A percentile compares a stretch with the other conserved stretches of the same genome.
These are phyloP conservation scores for Antennarius maculatus DNA, from an alignment of 2,797 vertebrate species.

Conservation along the genomic window DNA sequence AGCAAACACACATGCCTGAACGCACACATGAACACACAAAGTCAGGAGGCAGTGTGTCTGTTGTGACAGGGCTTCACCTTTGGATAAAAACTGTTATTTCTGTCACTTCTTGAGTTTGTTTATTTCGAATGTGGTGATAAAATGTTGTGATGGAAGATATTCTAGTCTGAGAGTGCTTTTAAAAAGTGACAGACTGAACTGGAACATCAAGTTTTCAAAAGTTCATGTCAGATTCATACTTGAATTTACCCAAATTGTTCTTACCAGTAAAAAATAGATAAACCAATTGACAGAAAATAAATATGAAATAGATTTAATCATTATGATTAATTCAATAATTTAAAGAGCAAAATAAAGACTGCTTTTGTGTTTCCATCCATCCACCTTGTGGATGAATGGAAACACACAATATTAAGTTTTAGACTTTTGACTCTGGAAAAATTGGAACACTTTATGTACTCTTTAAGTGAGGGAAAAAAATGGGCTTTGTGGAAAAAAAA, in stretches of 20 bases:
- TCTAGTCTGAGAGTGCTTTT: neutral
- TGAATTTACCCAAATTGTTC: neutral
- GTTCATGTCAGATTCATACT: neutral
- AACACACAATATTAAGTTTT: too few species aligned
- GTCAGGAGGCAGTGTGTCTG: constrained; percentile 19
- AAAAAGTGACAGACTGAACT: neutral
- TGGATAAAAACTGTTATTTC: constrained; percentile 17
- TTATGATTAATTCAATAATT: neutral
- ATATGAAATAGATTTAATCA: neutral
- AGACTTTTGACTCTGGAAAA: too few species aligned
- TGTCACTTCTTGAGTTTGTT: neutral
- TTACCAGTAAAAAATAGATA: neutral
- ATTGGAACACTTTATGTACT: neutral
- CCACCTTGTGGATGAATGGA: too few species aligned
- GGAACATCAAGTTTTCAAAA: neutral
- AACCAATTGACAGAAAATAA: neutral
- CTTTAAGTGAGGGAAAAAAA: neutral
- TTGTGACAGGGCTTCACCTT: constrained; percentile 9
- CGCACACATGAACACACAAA: constrained; percentile 18
- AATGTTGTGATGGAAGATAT: neutral
- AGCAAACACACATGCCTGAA: constrained; percentile 31
- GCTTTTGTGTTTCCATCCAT: too few species aligned
- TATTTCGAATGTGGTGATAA: neutral
- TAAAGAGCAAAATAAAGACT: neutral
- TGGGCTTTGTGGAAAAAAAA: neutral